Percentiles rank a stretch among this genome's conserved stretches.
phyloP scores from a whole-genome alignment of 2,113 vertebrate species.

The Apodemus sylvaticus region DNA sequence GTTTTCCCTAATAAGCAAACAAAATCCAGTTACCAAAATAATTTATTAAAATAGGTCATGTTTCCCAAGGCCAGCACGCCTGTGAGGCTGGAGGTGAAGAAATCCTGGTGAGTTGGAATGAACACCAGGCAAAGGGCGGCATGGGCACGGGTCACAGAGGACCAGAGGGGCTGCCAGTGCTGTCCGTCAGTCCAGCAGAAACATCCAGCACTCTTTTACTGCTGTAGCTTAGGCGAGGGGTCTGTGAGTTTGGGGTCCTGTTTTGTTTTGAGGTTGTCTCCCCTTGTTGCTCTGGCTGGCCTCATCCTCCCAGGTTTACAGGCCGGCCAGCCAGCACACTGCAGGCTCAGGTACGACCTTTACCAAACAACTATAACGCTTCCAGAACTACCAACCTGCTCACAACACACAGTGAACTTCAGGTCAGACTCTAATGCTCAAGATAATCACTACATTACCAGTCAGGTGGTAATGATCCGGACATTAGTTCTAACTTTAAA shows the following conservation, averaged over 20 bases:
- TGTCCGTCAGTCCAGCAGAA: neutral
- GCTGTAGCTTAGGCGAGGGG: too few species aligned
- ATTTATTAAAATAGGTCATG: neutral
- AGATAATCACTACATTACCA: neutral
- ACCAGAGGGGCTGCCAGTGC: neutral
- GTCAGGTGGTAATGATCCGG: neutral
- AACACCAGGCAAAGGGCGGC: neutral
- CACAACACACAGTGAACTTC: neutral
- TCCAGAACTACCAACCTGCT: neutral
- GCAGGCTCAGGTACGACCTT: neutral
- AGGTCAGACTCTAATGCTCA: neutral
- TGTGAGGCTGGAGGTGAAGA: neutral
- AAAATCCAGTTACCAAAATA: neutral
- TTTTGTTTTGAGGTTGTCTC: neutral
- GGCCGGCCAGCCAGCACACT: neutral
- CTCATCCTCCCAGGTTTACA: neutral
- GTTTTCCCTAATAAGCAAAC: neutral
- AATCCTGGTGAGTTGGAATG: neutral
- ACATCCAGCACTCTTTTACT: neutral
- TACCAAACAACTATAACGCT: neutral
- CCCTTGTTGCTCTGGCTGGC: neutral
- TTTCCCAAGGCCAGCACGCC: neutral
- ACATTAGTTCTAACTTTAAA: neutral
- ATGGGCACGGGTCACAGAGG: neutral
- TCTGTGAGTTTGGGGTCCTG: neutral